Evolutionary conservation across 2,888 invertebrate species (phyloP), one percentile per base, ranked within the genome.

Genomic region (Drosophila aldrichi): DNA sequence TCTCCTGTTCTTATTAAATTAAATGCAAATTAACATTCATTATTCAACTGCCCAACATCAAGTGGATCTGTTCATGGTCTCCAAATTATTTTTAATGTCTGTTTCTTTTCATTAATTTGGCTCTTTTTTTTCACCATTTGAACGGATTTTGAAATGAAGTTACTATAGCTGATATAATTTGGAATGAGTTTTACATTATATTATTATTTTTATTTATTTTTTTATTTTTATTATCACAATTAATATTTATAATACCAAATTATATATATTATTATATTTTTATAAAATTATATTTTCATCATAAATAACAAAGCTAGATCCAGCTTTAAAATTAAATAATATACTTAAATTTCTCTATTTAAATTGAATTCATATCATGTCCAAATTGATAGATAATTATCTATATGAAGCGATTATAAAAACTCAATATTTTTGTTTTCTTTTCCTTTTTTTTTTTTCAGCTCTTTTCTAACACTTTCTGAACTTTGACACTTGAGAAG

Each of bases 1-100:
- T 49, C 36, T 58, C 44, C 59, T 49, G 59, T n/a, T 49, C 68
- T 79, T 73, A 87, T 84, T 80, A 61, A 84, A 81, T 87, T 78
- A 84, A 78, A 78, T 74, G 66, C 58, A 70, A 81, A 87, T 81
- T 82, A 79, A 73, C 69, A 67, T 76, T 72, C 65, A 80, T 74
- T 74, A 79, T 72, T 80, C 52, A 68, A 73, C 61, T 25, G 40
- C 43, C 38, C 48, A 49, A 16, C 66, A 62, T 52, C 56, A 66
- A 75, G 75, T 57, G 49, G 48, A 48, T 54, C 34, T 40, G 22
- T 18, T 40, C 44, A 14, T 6, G 32, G 14, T n/a, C 38, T 32
- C 14, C 16, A 12, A 40, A 20, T 36, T 36, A 61, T 54, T 66
- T 49, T 34, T 34, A 49, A 32, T 49, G 49, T 49, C 49, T 49